phyloP scores from a whole-genome alignment of 2,797 vertebrate species.

The Lepilemur ruficaudatus region DNA sequence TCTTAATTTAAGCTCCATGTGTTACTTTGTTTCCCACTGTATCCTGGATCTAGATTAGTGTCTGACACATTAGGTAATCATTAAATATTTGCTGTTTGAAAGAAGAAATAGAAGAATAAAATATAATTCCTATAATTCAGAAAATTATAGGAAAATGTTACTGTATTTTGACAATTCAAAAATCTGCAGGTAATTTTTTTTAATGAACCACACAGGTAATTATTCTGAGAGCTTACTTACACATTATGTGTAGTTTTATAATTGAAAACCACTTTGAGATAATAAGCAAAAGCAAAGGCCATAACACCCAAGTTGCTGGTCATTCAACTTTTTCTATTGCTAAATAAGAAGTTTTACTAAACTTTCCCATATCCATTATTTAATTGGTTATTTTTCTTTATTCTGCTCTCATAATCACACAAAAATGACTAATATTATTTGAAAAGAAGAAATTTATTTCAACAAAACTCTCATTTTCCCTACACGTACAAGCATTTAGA shows the following conservation, averaged over 20 bases:
- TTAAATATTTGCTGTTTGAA: not conserved
- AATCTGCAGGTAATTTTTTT: not conserved
- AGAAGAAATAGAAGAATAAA: not conserved
- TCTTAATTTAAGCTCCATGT: not conserved
- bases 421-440: not conserved
- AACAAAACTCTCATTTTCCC: constrained; percentile 10
- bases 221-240: not conserved
- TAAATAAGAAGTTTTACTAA: not conserved
- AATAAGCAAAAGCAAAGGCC: not conserved
- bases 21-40: not conserved
- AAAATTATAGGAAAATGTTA: not conserved
- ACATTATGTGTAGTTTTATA: not conserved
- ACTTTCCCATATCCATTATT: not conserved
- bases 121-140: not conserved
- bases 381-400: not conserved
- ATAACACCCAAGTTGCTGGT: not conserved
- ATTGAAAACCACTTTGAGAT: not conserved
- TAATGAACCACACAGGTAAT: not conserved
- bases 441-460: not conserved
- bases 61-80: not conserved
- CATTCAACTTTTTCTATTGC: not conserved
- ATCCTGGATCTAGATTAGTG: not conserved
- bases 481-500: not conserved
- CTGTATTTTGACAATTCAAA: not conserved
- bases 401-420: not conserved